Conservation (phyloP, 2,888 invertebrate species). For the Elysia crispata region DNA sequence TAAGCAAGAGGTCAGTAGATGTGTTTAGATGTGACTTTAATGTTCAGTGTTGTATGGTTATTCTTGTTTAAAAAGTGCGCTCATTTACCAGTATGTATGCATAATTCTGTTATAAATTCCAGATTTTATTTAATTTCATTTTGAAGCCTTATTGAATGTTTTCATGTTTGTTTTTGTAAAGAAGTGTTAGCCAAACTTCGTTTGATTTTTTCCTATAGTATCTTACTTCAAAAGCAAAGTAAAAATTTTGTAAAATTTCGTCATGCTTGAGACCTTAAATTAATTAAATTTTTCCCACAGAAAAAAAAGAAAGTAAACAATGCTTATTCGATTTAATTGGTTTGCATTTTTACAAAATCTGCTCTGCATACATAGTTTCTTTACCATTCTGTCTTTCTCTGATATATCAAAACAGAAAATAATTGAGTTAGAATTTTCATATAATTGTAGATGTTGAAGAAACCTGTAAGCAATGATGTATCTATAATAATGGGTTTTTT, state of each 20-base stretch:
- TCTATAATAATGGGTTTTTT: background rate
- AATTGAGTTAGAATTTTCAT: background rate
- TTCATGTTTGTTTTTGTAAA: too few species aligned
- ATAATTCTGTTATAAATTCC: background rate
- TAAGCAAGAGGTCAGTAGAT: conserved; percentile 41
- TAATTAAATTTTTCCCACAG: background rate
- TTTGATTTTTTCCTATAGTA: too few species aligned
- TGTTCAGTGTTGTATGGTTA: background rate
- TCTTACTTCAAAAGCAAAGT: too few species aligned
- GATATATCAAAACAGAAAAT: background rate
- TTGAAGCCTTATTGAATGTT: too few species aligned
- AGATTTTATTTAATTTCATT: too few species aligned
- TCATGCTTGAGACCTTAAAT: background rate
- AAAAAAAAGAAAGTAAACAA: background rate
- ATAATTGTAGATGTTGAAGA: background rate
- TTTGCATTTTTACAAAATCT: background rate
- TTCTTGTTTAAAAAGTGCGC: background rate
- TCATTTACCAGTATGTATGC: background rate
- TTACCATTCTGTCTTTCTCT: background rate
- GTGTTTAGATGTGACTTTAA: background rate
- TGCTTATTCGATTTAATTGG: background rate
- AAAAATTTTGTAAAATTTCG: background rate
- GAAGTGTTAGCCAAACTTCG: too few species aligned
- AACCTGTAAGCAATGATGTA: background rate
- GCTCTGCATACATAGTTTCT: background rate